Evolutionary conservation across 1,140 invertebrate species (phyloP).

Genomic region (Pogonognathellus flavescens): DNA sequence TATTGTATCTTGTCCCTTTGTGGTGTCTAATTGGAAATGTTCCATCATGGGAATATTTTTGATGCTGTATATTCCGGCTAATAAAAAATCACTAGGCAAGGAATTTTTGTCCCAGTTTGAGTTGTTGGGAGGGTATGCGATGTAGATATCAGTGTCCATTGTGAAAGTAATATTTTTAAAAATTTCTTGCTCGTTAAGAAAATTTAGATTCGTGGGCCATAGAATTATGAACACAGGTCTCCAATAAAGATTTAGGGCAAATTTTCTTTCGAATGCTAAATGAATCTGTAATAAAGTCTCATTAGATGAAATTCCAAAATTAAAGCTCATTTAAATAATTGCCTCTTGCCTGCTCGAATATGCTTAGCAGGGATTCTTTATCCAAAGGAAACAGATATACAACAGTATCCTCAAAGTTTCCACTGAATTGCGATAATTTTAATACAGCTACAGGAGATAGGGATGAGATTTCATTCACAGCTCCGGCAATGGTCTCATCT

Average conservation of each 20-base stretch:
- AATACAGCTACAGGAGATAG: too few species aligned
- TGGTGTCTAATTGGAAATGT: not conserved
- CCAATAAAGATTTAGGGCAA: not conserved
- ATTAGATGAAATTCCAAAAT: too few species aligned
- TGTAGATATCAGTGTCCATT: not conserved
- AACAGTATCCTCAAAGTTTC: too few species aligned
- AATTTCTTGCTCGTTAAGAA: not conserved
- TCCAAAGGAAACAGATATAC: too few species aligned
- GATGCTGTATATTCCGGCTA: not conserved
- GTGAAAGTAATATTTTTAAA: not conserved
- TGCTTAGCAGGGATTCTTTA: too few species aligned
- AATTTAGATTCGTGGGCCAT: not conserved
- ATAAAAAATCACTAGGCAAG: not conserved
- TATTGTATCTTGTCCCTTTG: not conserved
- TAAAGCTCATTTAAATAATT: too few species aligned
- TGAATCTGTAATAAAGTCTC: too few species aligned
- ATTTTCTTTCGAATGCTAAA: too few species aligned
- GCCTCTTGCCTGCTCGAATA: too few species aligned
- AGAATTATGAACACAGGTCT: not conserved
- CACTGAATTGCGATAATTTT: too few species aligned
- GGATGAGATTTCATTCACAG: too few species aligned
- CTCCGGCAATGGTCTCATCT: too few species aligned
- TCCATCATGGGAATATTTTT: not conserved
- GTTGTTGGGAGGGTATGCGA: not conserved
- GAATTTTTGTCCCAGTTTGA: not conserved